Conservation (phyloP, 2,888 invertebrate genomes). For the Caenorhabditis sinica region DNA sequence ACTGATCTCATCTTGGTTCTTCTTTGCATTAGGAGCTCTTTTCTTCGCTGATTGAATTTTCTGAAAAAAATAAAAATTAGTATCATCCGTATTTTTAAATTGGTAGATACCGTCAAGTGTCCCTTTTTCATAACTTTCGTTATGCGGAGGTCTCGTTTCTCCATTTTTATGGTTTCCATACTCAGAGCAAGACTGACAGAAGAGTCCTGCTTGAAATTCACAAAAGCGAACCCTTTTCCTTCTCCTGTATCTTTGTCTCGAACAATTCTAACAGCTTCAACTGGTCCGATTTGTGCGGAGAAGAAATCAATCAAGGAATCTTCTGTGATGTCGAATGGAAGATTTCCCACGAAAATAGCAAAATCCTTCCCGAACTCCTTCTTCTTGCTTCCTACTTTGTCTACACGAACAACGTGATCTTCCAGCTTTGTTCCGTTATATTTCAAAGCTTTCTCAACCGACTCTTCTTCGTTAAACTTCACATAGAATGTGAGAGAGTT, state of each 20-base stretch:
- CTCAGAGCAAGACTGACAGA: slow-evolving; percentile 67
- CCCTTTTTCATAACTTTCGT: slow-evolving; percentile 73
- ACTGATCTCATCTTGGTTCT: slow-evolving; percentile 30
- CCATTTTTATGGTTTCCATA: slow-evolving; percentile 67
- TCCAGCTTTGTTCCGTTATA: slow-evolving; percentile 68
- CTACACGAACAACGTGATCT: slow-evolving; percentile 69
- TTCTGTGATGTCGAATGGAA: slow-evolving; percentile 66
- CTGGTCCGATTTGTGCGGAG: slow-evolving; percentile 65
- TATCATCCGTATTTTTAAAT: not conserved
- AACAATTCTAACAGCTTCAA: slow-evolving; percentile 65
- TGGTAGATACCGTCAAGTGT: slow-evolving; percentile 51
- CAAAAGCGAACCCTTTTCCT: slow-evolving; percentile 73
- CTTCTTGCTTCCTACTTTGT: slow-evolving; percentile 58
- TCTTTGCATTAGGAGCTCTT: slow-evolving; percentile 24
- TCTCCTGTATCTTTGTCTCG: slow-evolving; percentile 65
- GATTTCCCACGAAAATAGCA: slow-evolving; percentile 70
- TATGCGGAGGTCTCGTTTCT: slow-evolving; percentile 66
- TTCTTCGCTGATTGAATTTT: slow-evolving; percentile 56
- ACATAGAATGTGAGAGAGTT: slow-evolving; percentile 69
- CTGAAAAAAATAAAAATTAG: slow-evolving; percentile 35
- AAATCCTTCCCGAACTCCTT: slow-evolving; percentile 67
- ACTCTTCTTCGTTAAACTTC: slow-evolving; percentile 62
- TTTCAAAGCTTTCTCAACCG: slow-evolving; percentile 68
- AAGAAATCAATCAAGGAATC: slow-evolving; percentile 62
- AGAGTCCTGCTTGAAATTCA: slow-evolving; percentile 67